A percentile compares a stretch with the other conserved stretches of the same genome.
phyloP scores from a whole-genome alignment of 1,140 invertebrate species.

The Drosophila serrata region DNA sequence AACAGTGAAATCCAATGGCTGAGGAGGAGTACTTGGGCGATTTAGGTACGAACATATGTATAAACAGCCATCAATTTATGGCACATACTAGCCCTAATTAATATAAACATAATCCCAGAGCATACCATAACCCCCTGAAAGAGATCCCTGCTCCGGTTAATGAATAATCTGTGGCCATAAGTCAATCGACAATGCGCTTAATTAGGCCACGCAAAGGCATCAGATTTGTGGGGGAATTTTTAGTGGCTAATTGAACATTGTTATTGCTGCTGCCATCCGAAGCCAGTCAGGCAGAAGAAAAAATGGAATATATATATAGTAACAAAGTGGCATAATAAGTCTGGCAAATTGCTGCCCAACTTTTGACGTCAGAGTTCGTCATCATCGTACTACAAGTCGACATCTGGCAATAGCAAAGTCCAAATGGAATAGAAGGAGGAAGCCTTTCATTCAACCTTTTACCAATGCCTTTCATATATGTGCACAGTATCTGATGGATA shows the following conservation, averaged over 20 bases:
- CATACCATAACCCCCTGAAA: background rate
- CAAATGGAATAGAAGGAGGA: constrained; percentile 12
- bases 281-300: constrained; percentile 17
- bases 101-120: constrained; percentile 47
- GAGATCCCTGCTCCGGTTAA: constrained; percentile 28
- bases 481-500: constrained; percentile 64
- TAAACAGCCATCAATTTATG: constrained; percentile 58
- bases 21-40: constrained; percentile 65
- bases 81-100: constrained; percentile 50
- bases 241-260: constrained; percentile 72
- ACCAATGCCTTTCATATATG: constrained; percentile 52
- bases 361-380: constrained; percentile 54
- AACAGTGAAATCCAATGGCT: constrained; percentile 60
- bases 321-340: constrained; percentile 47
- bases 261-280: constrained; percentile 22
- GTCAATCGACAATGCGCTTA: constrained; percentile 68
- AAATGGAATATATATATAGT: constrained; percentile 14
- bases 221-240: constrained; percentile 68
- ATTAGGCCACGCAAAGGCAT: constrained; percentile 55
- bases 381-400: constrained; percentile 26
- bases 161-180: constrained; percentile 72
- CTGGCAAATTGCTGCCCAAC: constrained; percentile 46
- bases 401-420: constrained; percentile 60
- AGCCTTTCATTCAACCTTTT: constrained; percentile 17
- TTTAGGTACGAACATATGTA: constrained; percentile 71